phyloP scores from a whole-genome alignment of 2,797 vertebrate species.

The Parauchenoglanis punctatus region DNA sequence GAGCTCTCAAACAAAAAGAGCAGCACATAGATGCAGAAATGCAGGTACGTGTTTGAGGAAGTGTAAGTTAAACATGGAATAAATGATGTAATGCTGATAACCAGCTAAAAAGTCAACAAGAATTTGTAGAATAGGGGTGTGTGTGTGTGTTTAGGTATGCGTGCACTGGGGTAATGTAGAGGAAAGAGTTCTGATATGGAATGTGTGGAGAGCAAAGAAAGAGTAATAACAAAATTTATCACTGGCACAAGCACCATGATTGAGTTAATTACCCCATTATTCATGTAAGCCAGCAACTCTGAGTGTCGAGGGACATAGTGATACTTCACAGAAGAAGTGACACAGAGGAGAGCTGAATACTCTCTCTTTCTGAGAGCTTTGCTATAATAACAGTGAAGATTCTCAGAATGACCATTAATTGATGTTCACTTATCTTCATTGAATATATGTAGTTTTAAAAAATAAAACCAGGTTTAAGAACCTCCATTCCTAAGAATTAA shows the following conservation, averaged over 20 bases:
- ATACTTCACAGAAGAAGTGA: slow-evolving; percentile 32
- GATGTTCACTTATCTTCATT: not conserved
- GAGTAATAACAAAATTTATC: slow-evolving; percentile 59
- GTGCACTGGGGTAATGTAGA: slow-evolving; percentile 56
- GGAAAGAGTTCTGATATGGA: slow-evolving; percentile 58
- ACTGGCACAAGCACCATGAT: slow-evolving; percentile 57
- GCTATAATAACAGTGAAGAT: not conserved
- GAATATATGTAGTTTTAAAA: not conserved
- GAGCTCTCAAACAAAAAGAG: not conserved
- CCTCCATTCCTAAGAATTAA: not conserved
- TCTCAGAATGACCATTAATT: not conserved
- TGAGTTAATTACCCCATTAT: slow-evolving; percentile 62
- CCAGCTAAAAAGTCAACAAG: not conserved
- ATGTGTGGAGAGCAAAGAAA: slow-evolving; percentile 53
- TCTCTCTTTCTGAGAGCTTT: not conserved
- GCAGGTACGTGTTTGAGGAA: not conserved
- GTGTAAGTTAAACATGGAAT: not conserved
- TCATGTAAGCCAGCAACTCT: slow-evolving; percentile 55
- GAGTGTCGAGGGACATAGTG: slow-evolving; percentile 16
- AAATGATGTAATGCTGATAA: slow-evolving; percentile 1
- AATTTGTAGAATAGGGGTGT: not conserved
- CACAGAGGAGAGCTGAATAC: slow-evolving; percentile 27
- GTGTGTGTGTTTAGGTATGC: not conserved
- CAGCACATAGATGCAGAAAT: not conserved
- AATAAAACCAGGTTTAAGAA: not conserved